Percentiles rank a stretch among this genome's conserved stretches.
phyloP scores from a whole-genome alignment of 2,113 vertebrate genomes.

The Zapornia atra region DNA sequence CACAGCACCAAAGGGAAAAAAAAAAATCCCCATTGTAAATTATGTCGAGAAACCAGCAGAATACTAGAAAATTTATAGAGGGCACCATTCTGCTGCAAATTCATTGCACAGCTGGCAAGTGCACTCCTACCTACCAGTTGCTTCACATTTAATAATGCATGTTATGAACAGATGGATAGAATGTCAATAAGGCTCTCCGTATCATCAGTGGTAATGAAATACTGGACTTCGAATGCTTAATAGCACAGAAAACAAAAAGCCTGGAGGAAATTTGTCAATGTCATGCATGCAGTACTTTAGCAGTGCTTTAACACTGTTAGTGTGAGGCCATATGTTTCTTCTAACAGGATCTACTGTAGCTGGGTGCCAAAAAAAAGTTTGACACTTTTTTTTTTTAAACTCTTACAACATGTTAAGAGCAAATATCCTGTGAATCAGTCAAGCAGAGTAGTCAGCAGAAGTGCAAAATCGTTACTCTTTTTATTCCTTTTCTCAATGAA shows the following conservation, averaged over 20 bases:
- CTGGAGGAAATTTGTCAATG: slow-evolving; percentile 66
- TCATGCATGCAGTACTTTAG: slow-evolving; percentile 51
- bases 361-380: slow-evolving; percentile 40
- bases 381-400: not conserved
- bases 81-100: slow-evolving; percentile 61
- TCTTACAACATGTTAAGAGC: slow-evolving; percentile 42
- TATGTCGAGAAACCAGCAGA: slow-evolving; percentile 39
- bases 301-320: slow-evolving; percentile 65
- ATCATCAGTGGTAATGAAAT: slow-evolving; percentile 68
- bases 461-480: not conserved
- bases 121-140: slow-evolving; percentile 69
- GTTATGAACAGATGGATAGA: slow-evolving; percentile 74
- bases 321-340: slow-evolving; percentile 65
- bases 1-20: not conserved
- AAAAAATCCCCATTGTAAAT: not conserved
- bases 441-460: slow-evolving; percentile 17
- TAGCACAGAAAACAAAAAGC: slow-evolving; percentile 68
- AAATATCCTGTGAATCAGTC: slow-evolving; percentile 23
- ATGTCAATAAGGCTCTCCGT: slow-evolving; percentile 59
- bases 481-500: slow-evolving; percentile 30
- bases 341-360: slow-evolving; percentile 52
- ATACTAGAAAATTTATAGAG: slow-evolving; percentile 62
- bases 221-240: slow-evolving; percentile 71
- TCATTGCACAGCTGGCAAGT: slow-evolving; percentile 69
- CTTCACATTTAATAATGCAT: slow-evolving; percentile 75